phyloP scores from a whole-genome alignment of 2,113 vertebrate species.

The Coturnix japonica region DNA sequence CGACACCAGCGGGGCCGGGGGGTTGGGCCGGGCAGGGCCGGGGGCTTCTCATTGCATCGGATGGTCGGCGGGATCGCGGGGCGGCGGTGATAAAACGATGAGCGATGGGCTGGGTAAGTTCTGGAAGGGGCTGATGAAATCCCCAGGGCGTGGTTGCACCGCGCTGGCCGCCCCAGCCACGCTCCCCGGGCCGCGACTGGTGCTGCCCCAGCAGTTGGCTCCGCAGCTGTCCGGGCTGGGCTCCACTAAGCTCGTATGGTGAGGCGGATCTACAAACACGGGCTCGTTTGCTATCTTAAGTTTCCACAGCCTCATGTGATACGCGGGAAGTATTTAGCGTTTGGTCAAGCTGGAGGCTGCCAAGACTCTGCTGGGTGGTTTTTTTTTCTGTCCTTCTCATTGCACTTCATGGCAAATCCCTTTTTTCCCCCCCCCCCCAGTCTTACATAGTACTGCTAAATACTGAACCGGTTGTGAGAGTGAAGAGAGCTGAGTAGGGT shows the following conservation, averaged over 20 bases:
- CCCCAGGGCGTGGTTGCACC: slow-evolving; percentile 25
- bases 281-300: fast-evolving
- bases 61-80: background rate
- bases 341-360: background rate
- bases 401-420: background rate
- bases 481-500: background rate
- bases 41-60: background rate
- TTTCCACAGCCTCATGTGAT: fast-evolving
- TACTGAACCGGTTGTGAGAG: background rate
- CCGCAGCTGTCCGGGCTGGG: background rate
- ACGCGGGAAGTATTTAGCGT: background rate
- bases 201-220: background rate
- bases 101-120: background rate
- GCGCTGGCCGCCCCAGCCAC: background rate
- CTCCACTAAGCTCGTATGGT: background rate
- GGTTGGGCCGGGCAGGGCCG: no score
- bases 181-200: background rate
- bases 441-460: background rate
- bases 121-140: slow-evolving; percentile 53
- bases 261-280: background rate
- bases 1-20: no score
- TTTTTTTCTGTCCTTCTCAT: background rate
- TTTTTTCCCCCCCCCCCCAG: background rate
- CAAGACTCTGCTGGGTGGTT: background rate
- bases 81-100: background rate